Evolutionary conservation across 1,140 invertebrate species (phyloP).

Genomic region (Sitobion miscanthi): DNA sequence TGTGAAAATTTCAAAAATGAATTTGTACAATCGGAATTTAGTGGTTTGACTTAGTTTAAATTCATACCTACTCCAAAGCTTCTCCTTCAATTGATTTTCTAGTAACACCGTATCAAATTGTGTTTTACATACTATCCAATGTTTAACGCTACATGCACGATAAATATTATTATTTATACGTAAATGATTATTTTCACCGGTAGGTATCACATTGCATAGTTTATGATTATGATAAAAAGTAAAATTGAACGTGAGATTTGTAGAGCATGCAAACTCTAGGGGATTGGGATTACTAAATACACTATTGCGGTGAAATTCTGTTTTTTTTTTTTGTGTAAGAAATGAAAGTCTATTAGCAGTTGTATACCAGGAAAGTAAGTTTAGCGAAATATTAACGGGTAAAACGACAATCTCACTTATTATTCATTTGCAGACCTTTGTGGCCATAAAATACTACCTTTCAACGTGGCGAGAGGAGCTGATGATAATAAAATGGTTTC

Average conservation of each 20-base stretch:
- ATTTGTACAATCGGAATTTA: too few relatives aligned
- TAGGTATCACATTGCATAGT: neutral
- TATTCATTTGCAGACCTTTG: slow-evolving; percentile 52
- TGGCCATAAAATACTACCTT: slow-evolving; percentile 43
- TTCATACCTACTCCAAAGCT: too few relatives aligned
- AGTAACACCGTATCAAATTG: too few relatives aligned
- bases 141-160: too few relatives aligned
- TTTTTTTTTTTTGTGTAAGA: neutral
- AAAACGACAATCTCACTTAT: slow-evolving; percentile 49
- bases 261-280: neutral
- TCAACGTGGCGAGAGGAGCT: neutral
- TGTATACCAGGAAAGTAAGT: neutral
- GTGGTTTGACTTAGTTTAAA: too few relatives aligned
- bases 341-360: slow-evolving; percentile 1
- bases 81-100: too few relatives aligned
- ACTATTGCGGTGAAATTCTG: neutral
- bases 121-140: too few relatives aligned
- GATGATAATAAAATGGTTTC: slow-evolving; percentile 53
- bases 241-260: neutral
- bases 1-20: too few relatives aligned
- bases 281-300: neutral
- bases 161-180: neutral
- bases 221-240: neutral
- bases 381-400: slow-evolving; percentile 16
- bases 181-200: neutral